Evolutionary conservation across 2,113 vertebrate species (phyloP).

Genomic region (Ochotona curzoniae): DNA sequence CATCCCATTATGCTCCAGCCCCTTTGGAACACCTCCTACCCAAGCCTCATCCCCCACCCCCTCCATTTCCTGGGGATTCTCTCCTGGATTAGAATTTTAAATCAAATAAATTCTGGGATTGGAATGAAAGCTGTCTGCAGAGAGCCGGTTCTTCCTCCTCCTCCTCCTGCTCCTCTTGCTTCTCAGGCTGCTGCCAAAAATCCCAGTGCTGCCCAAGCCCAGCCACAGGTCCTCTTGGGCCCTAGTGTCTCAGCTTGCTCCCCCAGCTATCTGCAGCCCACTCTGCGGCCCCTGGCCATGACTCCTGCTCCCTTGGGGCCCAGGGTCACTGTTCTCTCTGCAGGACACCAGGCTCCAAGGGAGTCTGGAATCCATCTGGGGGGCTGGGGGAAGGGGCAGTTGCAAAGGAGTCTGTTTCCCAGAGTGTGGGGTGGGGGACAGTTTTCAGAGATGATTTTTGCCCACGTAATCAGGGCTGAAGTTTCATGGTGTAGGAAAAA

Average conservation of each 20-base stretch:
- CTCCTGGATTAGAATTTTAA: slow-evolving; percentile 45
- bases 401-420: background rate
- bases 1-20: background rate
- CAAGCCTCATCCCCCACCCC: background rate
- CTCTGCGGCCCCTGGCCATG: too few species aligned
- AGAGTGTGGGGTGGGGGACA: too few species aligned
- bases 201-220: background rate
- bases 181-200: background rate
- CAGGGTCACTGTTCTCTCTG: background rate
- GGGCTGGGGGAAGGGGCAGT: too few species aligned
- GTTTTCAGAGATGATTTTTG: too few species aligned
- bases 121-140: slow-evolving; percentile 49
- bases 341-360: background rate
- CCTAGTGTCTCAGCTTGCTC: rapidly evolving
- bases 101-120: slow-evolving; percentile 62
- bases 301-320: background rate
- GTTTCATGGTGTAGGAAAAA: background rate
- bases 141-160: background rate
- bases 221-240: background rate
- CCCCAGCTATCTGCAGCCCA: background rate
- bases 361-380: background rate
- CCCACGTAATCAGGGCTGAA: background rate
- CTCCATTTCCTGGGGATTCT: slow-evolving; percentile 27
- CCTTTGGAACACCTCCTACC: background rate
- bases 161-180: background rate